Evolutionary conservation across 2,113 vertebrate species (phyloP).

Genomic region (Chrysochloris asiatica): DNA sequence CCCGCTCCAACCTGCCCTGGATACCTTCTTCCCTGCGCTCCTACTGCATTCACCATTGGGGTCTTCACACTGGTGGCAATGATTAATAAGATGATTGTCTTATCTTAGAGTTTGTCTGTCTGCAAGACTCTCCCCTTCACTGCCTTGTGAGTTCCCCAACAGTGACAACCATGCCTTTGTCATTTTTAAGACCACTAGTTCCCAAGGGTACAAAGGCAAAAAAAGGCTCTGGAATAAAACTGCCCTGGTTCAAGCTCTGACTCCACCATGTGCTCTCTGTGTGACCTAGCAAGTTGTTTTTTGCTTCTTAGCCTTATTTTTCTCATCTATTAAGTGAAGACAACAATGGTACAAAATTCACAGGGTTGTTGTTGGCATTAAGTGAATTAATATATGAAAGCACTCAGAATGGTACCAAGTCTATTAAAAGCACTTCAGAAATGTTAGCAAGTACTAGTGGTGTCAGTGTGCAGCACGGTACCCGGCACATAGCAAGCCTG

Average conservation of each 20-base stretch:
- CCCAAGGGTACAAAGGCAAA: not conserved
- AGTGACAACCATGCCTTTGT: not conserved
- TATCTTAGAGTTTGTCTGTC: not conserved
- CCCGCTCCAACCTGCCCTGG: not conserved
- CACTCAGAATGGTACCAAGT: not conserved
- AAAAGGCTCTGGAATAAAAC: not conserved
- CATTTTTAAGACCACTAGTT: not conserved
- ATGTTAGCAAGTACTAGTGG: not conserved
- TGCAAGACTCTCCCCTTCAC: not conserved
- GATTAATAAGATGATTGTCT: not conserved
- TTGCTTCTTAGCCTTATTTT: not conserved
- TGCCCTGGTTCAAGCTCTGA: not conserved
- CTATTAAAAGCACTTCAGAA: not conserved
- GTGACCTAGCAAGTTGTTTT: not conserved
- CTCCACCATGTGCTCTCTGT: not conserved
- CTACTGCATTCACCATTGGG: not conserved
- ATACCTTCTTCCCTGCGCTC: not conserved
- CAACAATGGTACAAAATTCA: not conserved
- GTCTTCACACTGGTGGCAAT: not conserved
- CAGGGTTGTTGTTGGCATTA: not conserved
- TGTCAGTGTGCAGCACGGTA: not conserved
- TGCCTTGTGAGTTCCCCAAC: not conserved
- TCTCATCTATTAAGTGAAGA: not conserved
- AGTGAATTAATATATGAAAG: not conserved
- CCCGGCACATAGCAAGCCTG: not conserved